phyloP scores from a whole-genome alignment of 2,113 vertebrate genomes.

The Megaceryle maxima region DNA sequence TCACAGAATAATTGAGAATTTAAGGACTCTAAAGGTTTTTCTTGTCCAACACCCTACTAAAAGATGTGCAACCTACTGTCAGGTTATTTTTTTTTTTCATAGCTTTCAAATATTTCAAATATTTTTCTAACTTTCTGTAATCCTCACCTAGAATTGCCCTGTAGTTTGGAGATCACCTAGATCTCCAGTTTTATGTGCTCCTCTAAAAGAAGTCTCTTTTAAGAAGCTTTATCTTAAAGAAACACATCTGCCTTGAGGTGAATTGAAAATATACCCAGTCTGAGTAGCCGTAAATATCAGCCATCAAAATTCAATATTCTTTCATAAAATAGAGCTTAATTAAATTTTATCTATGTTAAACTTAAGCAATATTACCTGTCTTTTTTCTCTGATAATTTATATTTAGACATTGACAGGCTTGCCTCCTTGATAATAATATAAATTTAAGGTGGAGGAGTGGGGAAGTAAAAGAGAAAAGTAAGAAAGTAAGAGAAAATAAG shows the following conservation, averaged over 20 bases:
- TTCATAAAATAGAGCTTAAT: not conserved
- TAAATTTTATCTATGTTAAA: not conserved
- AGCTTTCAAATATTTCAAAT: not conserved
- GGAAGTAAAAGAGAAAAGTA: not conserved
- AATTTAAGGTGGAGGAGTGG: not conserved
- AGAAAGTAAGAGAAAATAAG: not conserved
- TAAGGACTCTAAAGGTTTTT: not conserved
- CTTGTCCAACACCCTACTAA: not conserved
- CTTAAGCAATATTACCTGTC: not conserved
- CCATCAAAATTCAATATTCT: not conserved
- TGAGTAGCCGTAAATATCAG: not conserved
- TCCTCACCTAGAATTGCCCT: not conserved
- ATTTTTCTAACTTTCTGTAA: not conserved
- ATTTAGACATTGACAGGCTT: not conserved
- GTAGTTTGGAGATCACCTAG: not conserved
- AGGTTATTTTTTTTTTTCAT: not conserved
- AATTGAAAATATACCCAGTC: not conserved
- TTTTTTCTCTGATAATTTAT: not conserved
- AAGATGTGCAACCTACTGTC: not conserved
- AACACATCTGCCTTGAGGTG: not conserved
- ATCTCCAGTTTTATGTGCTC: not conserved
- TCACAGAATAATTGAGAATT: not conserved
- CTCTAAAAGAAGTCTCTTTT: not conserved
- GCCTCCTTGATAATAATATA: not conserved
- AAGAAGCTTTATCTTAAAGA: not conserved